phyloP scores from a whole-genome alignment of 2,797 vertebrate species.

The Synaphobranchus kaupii region DNA sequence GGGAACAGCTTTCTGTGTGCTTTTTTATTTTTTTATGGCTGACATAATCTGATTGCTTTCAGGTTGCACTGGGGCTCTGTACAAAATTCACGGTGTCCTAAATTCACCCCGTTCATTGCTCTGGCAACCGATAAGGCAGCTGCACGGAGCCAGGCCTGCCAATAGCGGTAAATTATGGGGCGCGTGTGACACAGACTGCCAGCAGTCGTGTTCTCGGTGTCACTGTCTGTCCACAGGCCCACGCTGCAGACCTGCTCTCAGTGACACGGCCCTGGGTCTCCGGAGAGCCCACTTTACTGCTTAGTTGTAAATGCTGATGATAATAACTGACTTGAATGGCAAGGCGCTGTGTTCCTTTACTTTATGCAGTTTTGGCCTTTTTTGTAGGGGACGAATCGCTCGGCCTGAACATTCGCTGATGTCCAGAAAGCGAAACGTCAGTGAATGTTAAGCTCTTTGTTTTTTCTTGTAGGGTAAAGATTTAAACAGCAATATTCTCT shows the following conservation, averaged over 20 bases:
- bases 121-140: slow-evolving; percentile 53
- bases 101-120: slow-evolving; percentile 42
- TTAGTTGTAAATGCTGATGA: not conserved
- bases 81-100: slow-evolving; percentile 36
- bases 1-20: not conserved
- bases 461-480: not conserved
- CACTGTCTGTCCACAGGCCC: not conserved
- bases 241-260: not conserved
- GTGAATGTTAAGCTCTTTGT: not conserved
- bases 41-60: slow-evolving; percentile 33
- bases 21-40: slow-evolving; percentile 27
- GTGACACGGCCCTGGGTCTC: not conserved
- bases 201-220: not conserved
- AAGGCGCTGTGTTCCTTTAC: not conserved
- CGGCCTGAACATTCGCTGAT: slow-evolving; percentile 8
- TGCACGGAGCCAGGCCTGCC: slow-evolving; percentile 37
- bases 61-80: slow-evolving; percentile 22
- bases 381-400: not conserved
- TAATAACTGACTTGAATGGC: not conserved
- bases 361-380: not conserved
- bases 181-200: slow-evolving; percentile 13
- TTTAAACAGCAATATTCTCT: not conserved
- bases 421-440: not conserved
- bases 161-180: slow-evolving; percentile 47
- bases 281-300: not conserved